These are phyloP conservation scores for Ophiothrix spiculata DNA, from an alignment of 35 echinoderm and acorn worm genomes.

Conservation along the genomic window DNA sequence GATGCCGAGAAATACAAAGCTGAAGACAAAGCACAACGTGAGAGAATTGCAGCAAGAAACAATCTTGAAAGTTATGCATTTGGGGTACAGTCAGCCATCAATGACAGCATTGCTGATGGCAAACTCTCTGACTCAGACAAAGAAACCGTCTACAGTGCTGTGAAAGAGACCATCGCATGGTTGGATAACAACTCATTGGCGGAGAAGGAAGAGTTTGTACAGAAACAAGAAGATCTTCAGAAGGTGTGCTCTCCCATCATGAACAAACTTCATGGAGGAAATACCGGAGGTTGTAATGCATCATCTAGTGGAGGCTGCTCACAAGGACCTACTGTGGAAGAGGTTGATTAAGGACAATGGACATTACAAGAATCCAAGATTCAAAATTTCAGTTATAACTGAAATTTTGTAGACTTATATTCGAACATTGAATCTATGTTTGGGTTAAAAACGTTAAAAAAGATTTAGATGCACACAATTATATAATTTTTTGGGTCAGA, in stretches of 20 bases:
- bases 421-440: too few relatives aligned
- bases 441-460: too few relatives aligned
- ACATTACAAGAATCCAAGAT: too few relatives aligned
- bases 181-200: conserved; percentile 81
- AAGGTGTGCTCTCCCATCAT: conserved; percentile 84
- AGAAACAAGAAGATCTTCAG: conserved; percentile 86
- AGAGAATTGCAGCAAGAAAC: conserved; percentile 68
- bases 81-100: conserved; percentile 70
- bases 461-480: too few relatives aligned
- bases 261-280: conserved; percentile 70
- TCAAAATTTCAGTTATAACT: too few relatives aligned
- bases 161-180: conserved; percentile 70
- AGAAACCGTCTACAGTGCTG: conserved; percentile 52
- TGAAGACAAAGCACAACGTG: conserved; percentile 62
- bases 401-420: too few relatives aligned
- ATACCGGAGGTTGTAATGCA: not conserved
- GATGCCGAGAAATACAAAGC: conserved; percentile 73
- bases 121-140: conserved; percentile 73
- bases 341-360: conserved; percentile 93
- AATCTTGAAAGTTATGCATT: conserved; percentile 84
- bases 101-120: not conserved
- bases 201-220: conserved; percentile 75
- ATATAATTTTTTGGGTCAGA: too few relatives aligned
- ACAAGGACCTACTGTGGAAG: conserved; percentile 80
- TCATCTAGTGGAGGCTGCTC: too few relatives aligned